Base-by-base conservation (phyloP, 2,797 vertebrate species). In the Coracias cyanogaster region DNA sequence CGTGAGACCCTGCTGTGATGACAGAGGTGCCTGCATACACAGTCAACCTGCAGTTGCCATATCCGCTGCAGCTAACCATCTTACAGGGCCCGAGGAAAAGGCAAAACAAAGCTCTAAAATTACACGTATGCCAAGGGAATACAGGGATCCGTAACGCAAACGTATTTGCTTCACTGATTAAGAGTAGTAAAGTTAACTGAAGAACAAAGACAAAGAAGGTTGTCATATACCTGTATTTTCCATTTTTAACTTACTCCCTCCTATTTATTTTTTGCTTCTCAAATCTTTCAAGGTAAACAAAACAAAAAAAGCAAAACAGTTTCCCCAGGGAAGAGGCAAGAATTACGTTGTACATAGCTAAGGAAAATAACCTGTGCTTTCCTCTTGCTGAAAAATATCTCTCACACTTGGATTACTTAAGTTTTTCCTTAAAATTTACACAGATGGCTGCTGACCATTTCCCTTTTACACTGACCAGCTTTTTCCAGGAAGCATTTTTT, bases 1-100 rank as follows among this genome's bases (percentile, higher is more conserved):
- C 0, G 0, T 17, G 86, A 90, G 71, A 55, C 15, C n/a, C 17
- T 0, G 0, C 18, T 1, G 3, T 0, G 5, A 61, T 5, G 39
- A 46, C 51, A 37, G 80, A 58, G 77, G 28, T 17, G 66, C 33
- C 58, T 19, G 25, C 0, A 3, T 25, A 24, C 61, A 7, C 60
- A 37, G 17, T 7, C 43, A 89, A 55, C 41, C 48, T 46, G 39
- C n/a, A 62, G 67, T 9, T 83, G 54, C 21, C 54, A 8, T 37
- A 51, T 39, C 29, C 6, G 0, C 57, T 39, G 69, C 0, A 6
- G 33, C 19, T 58, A 64, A 4, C 25, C 22, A 4, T 35, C 61
- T 19, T 29, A 26, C 20, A 35, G 57, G 20, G 62, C 65, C 41
- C 1, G 3, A 77, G 79, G 65, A 84, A 45, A 51, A 67, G 29